Evolutionary conservation across 1,140 invertebrate genomes (phyloP).

Genomic region (Lepidotrigona ventralis): DNA sequence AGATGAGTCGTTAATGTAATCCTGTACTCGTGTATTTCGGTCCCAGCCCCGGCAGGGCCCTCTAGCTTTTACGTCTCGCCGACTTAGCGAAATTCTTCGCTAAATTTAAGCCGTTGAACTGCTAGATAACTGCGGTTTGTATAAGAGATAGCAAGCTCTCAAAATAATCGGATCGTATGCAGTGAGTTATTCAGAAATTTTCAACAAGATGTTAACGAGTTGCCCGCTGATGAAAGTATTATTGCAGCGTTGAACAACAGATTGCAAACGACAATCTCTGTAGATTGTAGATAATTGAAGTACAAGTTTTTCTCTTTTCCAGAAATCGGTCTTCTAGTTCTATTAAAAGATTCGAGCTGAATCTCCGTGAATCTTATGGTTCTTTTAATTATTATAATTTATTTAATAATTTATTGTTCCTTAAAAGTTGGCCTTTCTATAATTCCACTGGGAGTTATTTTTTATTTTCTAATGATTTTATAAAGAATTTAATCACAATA

Average conservation of each 20-base stretch:
- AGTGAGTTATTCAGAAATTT: not conserved
- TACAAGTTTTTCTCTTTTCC: not conserved
- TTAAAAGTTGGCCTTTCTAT: no score
- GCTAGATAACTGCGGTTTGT: slow-evolving; percentile 39
- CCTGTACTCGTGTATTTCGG: slow-evolving; percentile 42
- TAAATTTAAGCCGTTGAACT: slow-evolving; percentile 50
- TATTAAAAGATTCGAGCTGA: not conserved
- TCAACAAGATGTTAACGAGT: not conserved
- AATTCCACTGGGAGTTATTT: no score
- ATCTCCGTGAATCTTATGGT: no score
- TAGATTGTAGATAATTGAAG: not conserved
- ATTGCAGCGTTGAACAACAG: not conserved
- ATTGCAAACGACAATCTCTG: not conserved
- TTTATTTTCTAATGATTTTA: no score
- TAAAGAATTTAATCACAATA: not conserved
- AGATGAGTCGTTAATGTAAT: slow-evolving; percentile 19
- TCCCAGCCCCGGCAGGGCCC: slow-evolving; percentile 28
- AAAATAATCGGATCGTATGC: slow-evolving; percentile 18
- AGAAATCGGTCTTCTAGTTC: not conserved
- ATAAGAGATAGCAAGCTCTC: slow-evolving; percentile 17
- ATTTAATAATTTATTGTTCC: no score
- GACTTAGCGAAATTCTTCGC: slow-evolving; percentile 40
- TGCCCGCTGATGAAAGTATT: not conserved
- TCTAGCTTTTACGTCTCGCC: slow-evolving; percentile 35
- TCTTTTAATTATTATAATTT: no score